phyloP scores from a whole-genome alignment of 2,113 vertebrate genomes.

The Himantopus leucocephalus region DNA sequence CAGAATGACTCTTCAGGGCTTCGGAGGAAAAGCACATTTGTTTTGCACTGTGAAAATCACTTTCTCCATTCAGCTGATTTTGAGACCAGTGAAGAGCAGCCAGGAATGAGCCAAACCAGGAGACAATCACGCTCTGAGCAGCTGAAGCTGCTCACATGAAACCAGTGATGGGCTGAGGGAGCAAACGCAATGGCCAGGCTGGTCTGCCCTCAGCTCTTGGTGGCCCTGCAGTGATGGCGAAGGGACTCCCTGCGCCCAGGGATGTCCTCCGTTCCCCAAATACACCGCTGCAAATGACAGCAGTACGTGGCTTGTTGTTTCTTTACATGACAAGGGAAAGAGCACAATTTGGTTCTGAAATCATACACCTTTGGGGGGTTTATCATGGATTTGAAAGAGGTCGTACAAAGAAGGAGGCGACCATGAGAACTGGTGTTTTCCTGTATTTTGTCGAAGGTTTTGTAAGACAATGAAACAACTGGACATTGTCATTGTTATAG shows the following conservation, averaged over 20 bases:
- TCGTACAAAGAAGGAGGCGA: background rate
- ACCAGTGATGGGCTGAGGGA: accelerated
- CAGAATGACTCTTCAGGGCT: background rate
- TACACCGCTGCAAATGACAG: background rate
- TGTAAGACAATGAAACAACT: accelerated
- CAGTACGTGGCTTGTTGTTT: background rate
- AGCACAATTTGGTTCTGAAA: background rate
- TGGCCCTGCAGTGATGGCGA: background rate
- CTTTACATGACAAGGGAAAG: background rate
- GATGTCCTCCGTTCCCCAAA: background rate
- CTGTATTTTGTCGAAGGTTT: background rate
- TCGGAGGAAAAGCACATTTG: background rate
- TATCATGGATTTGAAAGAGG: background rate
- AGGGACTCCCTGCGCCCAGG: too few relatives aligned
- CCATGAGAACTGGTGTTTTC: background rate
- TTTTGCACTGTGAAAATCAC: background rate
- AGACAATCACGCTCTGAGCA: background rate
- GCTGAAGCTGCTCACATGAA: background rate
- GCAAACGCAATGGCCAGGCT: background rate
- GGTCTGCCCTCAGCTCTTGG: background rate
- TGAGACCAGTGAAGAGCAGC: background rate
- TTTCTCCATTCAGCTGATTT: background rate
- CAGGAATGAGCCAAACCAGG: background rate
- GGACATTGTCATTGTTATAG: background rate
- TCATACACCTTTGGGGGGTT: background rate